Base-by-base conservation (phyloP, 2,888 invertebrate species). In the Norana najaformis region DNA sequence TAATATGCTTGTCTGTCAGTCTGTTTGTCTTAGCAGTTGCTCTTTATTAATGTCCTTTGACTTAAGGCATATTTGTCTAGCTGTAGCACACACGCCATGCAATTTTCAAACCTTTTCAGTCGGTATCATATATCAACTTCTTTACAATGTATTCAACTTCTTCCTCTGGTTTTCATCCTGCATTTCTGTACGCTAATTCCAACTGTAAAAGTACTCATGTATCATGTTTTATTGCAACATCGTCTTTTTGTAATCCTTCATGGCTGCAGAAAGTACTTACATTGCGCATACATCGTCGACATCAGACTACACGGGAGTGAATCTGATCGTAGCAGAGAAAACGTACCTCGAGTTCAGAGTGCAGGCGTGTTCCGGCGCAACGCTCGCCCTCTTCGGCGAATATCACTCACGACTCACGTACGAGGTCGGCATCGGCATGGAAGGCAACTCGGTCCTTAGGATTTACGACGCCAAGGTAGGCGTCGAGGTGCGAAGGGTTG, bases 341-440 rank as follows among this genome's bases (percentile, higher is more conserved):
- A 35, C 39, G 14, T 89, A 36, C 83, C 36, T 90, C 16, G 83
- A 89, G n/a, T 90, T 90, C 89, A 37, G 38, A 36, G 89, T 90
- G 38, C 36, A 90, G 83, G 90, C 90, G 13, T 90, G 90, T 38
- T 30, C n/a, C 34, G 41, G 41, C 41, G 90, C 39, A 37, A 37
- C 23, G 30, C 16, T 90, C 35, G 89, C 83, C 8, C 88, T 90
- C n/a, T 90, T 34, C 47, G 37, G 35, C 36, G 38, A 41, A 6
- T 38, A 37, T 38, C 23, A 37, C 30, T 83, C 83, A 23, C 16
- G 82, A 23, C 34, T 83, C 20, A 8, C 18, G 83, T 89, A 89
- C 35, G 89, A 89, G 38, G 83, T 90, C 23, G 83, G 36, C 34
- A 36, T 90, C 89, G 90, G 90, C 30, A 89, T 47, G 37, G n/a